Evolutionary conservation across 1,140 invertebrate genomes (phyloP), one percentile per base, ranked within the genome.

Genomic region (Himalopsyche phryganea): DNA sequence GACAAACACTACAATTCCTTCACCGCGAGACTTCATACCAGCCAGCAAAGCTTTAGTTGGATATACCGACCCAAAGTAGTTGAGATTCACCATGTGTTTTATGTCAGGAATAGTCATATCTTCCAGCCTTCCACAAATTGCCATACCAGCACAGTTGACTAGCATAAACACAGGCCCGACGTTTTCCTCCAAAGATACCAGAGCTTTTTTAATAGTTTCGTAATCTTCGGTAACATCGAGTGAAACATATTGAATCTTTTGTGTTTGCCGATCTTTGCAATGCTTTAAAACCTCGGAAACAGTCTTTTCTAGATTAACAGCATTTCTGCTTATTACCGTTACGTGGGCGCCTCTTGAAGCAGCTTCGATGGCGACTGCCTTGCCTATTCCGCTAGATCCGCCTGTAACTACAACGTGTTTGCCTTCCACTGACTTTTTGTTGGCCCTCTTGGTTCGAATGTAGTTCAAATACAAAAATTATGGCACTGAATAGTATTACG

Each of bases 361-460:
- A 28, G 86, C 90, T 67, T 90, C 80, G 11, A 87, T 77, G 0
- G 93, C 95, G 14, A 92, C 69, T 42, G 85, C 82, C 72, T 92
- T 89, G 2, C 96, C 96, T 65, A 98, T 98, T 5, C 96, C 96
- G 78, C 92, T 95, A 0, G 95, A 98, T 23, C 95, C 96, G 44
- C 96, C 96, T 18, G 92, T 96, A n/a, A 97, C 80, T 18, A 85
- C 79, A 38, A 86, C 81, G 72, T 86, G 84, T 66, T 76, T 81
- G 6, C 74, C 74, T 66, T 18, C 46, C 28, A 57, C 20, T n/a
- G 36, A 35, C 19, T 50, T 50, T 28, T 3, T 28, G 23, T 9
- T 28, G 9, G 4, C 9, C 4, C 9, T 5, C 9, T 20, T 32
- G n/a, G 9, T 54, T 54, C n/a, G 32, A 36, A 11, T 18, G 19